Evolutionary conservation across 2,113 vertebrate genomes (phyloP), one percentile per base, ranked within the genome.

Genomic region (Leptobrachium ailaonicum): DNA sequence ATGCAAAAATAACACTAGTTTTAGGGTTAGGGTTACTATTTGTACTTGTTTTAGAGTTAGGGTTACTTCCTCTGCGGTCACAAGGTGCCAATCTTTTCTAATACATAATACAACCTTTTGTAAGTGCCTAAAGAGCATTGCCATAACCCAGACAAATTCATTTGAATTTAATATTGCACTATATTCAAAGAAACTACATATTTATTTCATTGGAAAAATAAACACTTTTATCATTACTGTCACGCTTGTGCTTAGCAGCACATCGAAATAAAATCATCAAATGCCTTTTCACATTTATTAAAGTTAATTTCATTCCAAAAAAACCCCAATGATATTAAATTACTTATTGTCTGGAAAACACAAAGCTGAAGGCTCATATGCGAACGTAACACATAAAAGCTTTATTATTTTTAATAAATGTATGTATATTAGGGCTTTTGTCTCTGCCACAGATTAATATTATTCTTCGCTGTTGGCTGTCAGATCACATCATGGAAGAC

Each of bases 401-500:
- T 13, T 75, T 81, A 75, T 81, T 81, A 75, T 81, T 81, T 47
- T 68, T 74, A 81, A 62, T 73, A 81, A 81, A 75, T 75, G 44
- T 68, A 69, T 81, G 64, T 80, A 60, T 74, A 68, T 73, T 80
- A 74, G 63, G 73, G 43, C 13, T 42, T 73, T 72, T 73, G 70
- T 73, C 70, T 73, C 54, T 66, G 47, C 41, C 13, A 14, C 71
- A 80, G 78, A 68, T 60, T 67, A 81, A 75, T 81, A 81, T 75
- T 81, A 69, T 81, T 42, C 66, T 75, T 69, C 42, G 73, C 42
- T 56, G 64, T 81, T 47, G 50, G 79, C 64, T 75, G 79, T 81
- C 79, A 75, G 71, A 81, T 81, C 66, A 68, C 79, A 81, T 81
- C 66, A 81, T 73, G 53, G 53, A 81, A 81, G 67, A 81, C 79